Conservation (phyloP, 2,113 vertebrate species). For the Tetrao urogallus region DNA sequence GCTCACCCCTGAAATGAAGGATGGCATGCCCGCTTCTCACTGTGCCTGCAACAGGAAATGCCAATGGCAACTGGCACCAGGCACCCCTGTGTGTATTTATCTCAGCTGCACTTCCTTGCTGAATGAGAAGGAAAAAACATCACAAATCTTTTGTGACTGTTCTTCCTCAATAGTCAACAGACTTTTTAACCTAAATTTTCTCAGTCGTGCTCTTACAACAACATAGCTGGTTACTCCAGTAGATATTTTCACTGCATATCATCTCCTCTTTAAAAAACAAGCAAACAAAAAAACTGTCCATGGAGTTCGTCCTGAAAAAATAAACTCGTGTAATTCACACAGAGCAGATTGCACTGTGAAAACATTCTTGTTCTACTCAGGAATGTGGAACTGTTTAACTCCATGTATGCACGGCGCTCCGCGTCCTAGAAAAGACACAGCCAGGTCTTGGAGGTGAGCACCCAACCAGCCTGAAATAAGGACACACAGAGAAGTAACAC, state of each 20-base stretch:
- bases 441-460: not conserved
- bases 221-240: not conserved
- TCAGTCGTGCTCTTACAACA: not conserved
- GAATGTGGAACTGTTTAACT: slow-evolving; percentile 56
- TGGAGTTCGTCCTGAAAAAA: slow-evolving; percentile 50
- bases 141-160: not conserved
- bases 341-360: slow-evolving; percentile 51
- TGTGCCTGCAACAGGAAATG: not conserved
- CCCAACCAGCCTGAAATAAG: not conserved
- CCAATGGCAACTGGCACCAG: fast-evolving
- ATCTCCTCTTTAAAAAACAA: slow-evolving; percentile 48
- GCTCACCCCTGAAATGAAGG: not conserved
- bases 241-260: slow-evolving; percentile 26
- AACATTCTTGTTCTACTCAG: slow-evolving; percentile 60
- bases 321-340: slow-evolving; percentile 55
- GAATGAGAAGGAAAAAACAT: not conserved
- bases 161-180: not conserved
- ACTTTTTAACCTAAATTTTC: not conserved
- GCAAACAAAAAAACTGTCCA: not conserved
- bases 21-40: fast-evolving
- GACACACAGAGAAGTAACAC: not conserved
- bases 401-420: not conserved
- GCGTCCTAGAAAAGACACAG: not conserved
- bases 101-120: not conserved
- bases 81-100: not conserved